These are phyloP conservation scores for Scyliorhinus canicula DNA, from an alignment of 2,797 vertebrate species.

Conservation along the genomic window DNA sequence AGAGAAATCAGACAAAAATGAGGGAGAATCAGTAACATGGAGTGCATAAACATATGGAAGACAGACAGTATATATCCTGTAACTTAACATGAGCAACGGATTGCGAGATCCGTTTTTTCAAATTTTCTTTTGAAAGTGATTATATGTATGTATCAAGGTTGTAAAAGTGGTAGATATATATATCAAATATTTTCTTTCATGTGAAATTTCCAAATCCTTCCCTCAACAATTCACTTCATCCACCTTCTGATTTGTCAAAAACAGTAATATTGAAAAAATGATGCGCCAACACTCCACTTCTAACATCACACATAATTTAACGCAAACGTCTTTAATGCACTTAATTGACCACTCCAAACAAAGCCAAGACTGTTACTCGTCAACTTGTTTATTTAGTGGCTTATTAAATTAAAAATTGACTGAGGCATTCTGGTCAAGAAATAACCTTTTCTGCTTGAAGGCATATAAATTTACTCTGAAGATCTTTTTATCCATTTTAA, in stretches of 20 bases:
- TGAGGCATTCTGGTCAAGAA: not conserved
- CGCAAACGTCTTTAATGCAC: not conserved
- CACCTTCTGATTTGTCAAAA: not conserved
- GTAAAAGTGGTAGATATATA: not conserved
- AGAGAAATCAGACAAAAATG: not conserved
- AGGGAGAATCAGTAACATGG: not conserved
- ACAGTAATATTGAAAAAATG: not conserved
- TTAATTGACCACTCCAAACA: not conserved
- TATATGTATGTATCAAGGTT: not conserved
- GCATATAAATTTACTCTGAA: not conserved
- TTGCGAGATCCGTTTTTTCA: not conserved
- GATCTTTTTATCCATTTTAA: no score
- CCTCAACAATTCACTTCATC: not conserved
- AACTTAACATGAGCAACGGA: not conserved
- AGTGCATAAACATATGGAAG: not conserved
- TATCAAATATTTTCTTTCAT: not conserved
- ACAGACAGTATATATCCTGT: not conserved
- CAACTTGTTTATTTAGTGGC: not conserved
- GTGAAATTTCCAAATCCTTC: not conserved
- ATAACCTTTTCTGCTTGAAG: not conserved
- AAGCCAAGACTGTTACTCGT: not conserved
- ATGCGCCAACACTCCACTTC: not conserved
- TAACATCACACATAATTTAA: not conserved
- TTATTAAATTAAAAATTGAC: not conserved
- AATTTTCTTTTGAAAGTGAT: not conserved